Evolutionary conservation across 2,888 invertebrate species (phyloP).

Genomic region (Hedya salicella): DNA sequence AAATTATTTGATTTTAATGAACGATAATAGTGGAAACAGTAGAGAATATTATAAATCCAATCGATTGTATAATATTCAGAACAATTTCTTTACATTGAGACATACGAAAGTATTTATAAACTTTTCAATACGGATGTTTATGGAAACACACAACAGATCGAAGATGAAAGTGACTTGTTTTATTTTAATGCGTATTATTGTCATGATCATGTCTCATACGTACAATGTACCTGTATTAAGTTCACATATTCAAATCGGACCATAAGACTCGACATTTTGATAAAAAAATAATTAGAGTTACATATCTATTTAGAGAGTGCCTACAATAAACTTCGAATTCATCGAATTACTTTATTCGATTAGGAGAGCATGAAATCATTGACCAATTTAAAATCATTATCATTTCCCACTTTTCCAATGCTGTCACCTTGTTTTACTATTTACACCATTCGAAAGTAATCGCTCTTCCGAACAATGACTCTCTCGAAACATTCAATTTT

Average conservation of each 20-base stretch:
- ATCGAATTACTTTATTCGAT: neutral
- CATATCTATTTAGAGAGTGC: no score
- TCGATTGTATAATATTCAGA: no score
- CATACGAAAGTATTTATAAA: no score
- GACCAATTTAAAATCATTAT: constrained; percentile 46
- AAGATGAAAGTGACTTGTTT: constrained; percentile 5
- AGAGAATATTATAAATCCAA: no score
- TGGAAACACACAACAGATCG: neutral
- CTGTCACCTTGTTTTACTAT: constrained; percentile 53
- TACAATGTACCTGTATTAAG: neutral
- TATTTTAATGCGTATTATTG: neutral
- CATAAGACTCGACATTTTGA: neutral
- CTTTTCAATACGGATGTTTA: neutral
- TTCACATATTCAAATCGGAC: neutral
- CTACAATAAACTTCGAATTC: neutral
- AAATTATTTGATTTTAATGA: no score
- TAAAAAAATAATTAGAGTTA: no score
- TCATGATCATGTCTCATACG: neutral
- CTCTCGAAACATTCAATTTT: constrained; percentile 55
- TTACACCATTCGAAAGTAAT: constrained; percentile 67
- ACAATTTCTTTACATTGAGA: no score
- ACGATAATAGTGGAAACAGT: no score
- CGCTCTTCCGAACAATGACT: constrained; percentile 64
- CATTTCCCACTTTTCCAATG: constrained; percentile 64
- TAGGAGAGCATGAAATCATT: constrained; percentile 2